Conservation (phyloP, 2,113 vertebrate species). For the Spea bombifrons region DNA sequence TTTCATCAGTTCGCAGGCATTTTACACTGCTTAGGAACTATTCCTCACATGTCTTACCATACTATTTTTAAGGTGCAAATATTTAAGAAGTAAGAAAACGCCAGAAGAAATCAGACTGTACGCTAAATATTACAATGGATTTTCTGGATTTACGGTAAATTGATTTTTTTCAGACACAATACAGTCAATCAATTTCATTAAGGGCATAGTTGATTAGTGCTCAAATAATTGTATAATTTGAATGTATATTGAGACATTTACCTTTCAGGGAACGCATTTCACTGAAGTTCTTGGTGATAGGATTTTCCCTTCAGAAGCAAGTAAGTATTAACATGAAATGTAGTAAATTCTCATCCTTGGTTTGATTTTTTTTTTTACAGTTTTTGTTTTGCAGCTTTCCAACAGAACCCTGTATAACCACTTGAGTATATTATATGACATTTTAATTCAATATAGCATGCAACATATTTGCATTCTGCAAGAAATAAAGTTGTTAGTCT, state of each 20-base stretch:
- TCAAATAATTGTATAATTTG: not conserved
- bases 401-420: too few species aligned
- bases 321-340: conserved; percentile 29
- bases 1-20: not conserved
- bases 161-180: not conserved
- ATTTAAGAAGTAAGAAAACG: conserved; percentile 56
- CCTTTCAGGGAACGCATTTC: conserved; percentile 54
- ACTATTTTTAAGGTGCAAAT: conserved; percentile 50
- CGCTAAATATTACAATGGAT: conserved; percentile 52
- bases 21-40: not conserved
- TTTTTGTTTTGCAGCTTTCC: too few species aligned
- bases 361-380: too few species aligned
- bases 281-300: conserved; percentile 45
- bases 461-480: too few species aligned
- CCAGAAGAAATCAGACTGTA: conserved; percentile 53
- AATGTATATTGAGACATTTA: conserved; percentile 1
- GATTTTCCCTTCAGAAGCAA: conserved; percentile 41
- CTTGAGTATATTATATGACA: too few species aligned
- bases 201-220: too few species aligned
- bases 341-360: too few species aligned
- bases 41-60: not conserved
- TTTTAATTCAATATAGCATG: too few species aligned
- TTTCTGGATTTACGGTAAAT: conserved; percentile 52
- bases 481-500: too few species aligned
- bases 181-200: too few species aligned